These are phyloP conservation scores for Carollia perspicillata DNA, from an alignment of 2,113 vertebrate genomes.

Conservation along the genomic window DNA sequence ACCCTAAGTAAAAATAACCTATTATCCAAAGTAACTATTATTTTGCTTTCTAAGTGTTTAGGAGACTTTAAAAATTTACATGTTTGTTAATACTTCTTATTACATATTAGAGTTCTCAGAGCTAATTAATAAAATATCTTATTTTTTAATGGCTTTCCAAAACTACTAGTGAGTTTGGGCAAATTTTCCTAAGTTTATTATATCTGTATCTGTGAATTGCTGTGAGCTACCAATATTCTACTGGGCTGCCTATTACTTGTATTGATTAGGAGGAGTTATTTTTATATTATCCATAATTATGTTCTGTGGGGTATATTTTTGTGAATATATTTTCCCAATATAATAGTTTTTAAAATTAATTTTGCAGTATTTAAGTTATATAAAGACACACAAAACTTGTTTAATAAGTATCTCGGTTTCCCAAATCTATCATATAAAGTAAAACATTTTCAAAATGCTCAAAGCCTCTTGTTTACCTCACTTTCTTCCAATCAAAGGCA, in stretches of 20 bases:
- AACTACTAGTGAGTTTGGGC: neutral
- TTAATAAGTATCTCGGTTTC: neutral
- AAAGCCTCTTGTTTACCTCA: neutral
- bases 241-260: neutral
- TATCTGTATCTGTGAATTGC: neutral
- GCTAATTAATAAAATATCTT: neutral
- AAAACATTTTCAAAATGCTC: neutral
- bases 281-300: neutral
- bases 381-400: neutral
- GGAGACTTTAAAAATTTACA: neutral
- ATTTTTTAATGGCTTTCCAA: neutral
- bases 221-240: neutral
- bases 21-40: neutral
- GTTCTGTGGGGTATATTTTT: neutral
- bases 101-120: neutral
- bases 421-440: neutral
- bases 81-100: neutral
- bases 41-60: neutral
- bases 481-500: neutral
- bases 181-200: neutral
- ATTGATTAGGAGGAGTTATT: neutral
- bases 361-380: neutral
- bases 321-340: neutral
- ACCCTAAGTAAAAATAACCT: neutral
- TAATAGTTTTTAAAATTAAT: neutral